Evolutionary conservation across 1,140 invertebrate genomes (phyloP), one percentile per base, ranked within the genome.

Genomic region (Drepana arcuata): DNA sequence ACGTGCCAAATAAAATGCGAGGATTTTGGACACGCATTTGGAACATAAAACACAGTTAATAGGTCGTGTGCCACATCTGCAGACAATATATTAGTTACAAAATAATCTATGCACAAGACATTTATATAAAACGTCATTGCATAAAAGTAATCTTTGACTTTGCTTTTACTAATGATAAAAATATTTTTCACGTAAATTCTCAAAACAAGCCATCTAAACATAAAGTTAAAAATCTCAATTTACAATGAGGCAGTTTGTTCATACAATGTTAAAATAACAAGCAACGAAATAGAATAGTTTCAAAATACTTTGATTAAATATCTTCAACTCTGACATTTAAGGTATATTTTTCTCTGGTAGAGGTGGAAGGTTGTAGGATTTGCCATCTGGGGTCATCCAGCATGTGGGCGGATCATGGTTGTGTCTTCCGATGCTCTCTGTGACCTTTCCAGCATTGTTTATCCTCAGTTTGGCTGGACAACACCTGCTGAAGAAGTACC

Each of bases 351-450:
- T 69, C 24, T 72, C 66, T 9, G 69, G 66, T 14, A 71, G 33
- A 2, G 71, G 65, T 4, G 77, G 77, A 4, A 81, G 53, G 31
- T 35, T 81, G 34, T 81, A 81, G 5, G 74, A 75, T 24, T 81
- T 79, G 11, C 77, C 77, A 56, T 81, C 77, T 0, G 77, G 77
- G 3, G 77, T 79, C 72, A 81, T 74, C 77, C 77, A 81, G 38
- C 70, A 77, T 0, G 73, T 81, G 1, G 77, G 77, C 34, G 78
- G 78, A 23, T 79, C 78, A 38, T 82, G 78, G 28, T 82, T 82
- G 13, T 82, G 78, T 30, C 63, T 44, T 16, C 74, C 78, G 14
- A 82, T 82, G 29, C 58, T 65, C 36, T 82, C 74, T 0, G 74
- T 82, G 1, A 82, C 78, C 34, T 68, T 77, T 2, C 78, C 78